Evolutionary conservation across 2,888 invertebrate species (phyloP), one percentile per base, ranked within the genome.

Genomic region (Lepeophtheirus nordmannii): DNA sequence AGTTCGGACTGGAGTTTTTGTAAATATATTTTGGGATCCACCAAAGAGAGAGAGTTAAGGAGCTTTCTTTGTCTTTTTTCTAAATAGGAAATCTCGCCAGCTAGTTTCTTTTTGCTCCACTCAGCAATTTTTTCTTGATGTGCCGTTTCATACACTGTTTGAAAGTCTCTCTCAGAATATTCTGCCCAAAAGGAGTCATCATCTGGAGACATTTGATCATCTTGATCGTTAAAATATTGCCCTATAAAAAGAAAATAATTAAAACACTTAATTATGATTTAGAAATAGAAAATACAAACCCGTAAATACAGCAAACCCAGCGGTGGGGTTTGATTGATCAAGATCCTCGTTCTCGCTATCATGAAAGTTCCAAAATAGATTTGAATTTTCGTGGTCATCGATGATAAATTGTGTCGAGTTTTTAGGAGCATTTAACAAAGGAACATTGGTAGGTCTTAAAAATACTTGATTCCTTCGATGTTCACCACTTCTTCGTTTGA

Each of bases 331-430:
- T 30, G 30, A 30, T 30, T 2, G 30, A 30, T 30, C 30, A 14
- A 46, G 1, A 46, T 46, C 53, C 17, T 46, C 53, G 8, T 46
- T 46, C 8, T 46, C 53, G 17, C 53, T 46, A 46, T 46, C 53
- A 17, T 46, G 53, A 46, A 46, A 46, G 17, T 46, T 46, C 17
- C 14, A 46, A 17, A 46, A 46, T 38, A 73, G 61, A 30, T 69
- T 68, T 22, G 71, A 72, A 40, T 72, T 69, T 61, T 73, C 71
- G 65, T 73, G 73, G 63, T 73, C 72, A 62, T 73, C 73, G 62
- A 73, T 73, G 67, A 73, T 73, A 67, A 73, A 73, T 67, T 73
- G 73, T 0, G 73, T 73, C 57, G 71, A 73, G 68, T 73, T 73
- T 20, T 65, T 65, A 9, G 65, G 65, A 7, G 65, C 65, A 37